Percentiles rank a stretch among this genome's conserved stretches.
Evolutionary conservation across 2,888 invertebrate genomes (phyloP).

Genomic region (Zygaena filipendulae): DNA sequence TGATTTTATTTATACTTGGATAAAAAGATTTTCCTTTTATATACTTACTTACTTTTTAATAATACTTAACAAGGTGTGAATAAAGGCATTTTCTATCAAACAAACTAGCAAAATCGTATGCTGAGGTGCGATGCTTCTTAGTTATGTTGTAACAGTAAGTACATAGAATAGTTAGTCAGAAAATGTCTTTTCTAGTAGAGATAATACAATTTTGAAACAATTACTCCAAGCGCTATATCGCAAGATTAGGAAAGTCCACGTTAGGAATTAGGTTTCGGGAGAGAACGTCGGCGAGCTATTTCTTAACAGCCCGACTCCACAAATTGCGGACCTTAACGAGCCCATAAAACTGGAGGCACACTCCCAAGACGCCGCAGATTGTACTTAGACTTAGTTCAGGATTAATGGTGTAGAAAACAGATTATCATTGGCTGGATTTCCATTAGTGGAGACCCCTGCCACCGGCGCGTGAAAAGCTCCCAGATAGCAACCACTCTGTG

Average conservation of each 20-base stretch:
- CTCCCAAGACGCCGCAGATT: slow-evolving; percentile 64
- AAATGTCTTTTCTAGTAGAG: too few species aligned
- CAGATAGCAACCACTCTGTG: slow-evolving; percentile 54
- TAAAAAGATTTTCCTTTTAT: too few species aligned
- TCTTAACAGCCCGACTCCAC: slow-evolving; percentile 65
- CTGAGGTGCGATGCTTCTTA: slow-evolving; percentile 17
- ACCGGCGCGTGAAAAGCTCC: slow-evolving; percentile 62
- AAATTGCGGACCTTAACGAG: slow-evolving; percentile 68
- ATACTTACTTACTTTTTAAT: too few species aligned
- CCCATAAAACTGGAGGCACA: slow-evolving; percentile 63
- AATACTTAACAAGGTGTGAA: too few species aligned
- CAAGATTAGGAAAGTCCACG: slow-evolving; percentile 68
- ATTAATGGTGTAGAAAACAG: slow-evolving; percentile 71
- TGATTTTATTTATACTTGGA: too few species aligned
- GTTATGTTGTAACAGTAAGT: slow-evolving; percentile 6
- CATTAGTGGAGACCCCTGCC: slow-evolving; percentile 63
- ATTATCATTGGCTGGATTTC: slow-evolving; percentile 69
- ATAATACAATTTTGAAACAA: slow-evolving; percentile 59
- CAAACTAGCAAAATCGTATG: too few species aligned
- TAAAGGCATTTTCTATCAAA: too few species aligned
- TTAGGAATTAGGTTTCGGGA: slow-evolving; percentile 58
- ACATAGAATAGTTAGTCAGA: too few species aligned
- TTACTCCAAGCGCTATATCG: slow-evolving; percentile 64
- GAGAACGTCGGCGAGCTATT: slow-evolving; percentile 48
- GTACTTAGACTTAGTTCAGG: slow-evolving; percentile 66